Evolutionary conservation across 2,888 invertebrate genomes (phyloP).

Genomic region (Drosophila mettleri): DNA sequence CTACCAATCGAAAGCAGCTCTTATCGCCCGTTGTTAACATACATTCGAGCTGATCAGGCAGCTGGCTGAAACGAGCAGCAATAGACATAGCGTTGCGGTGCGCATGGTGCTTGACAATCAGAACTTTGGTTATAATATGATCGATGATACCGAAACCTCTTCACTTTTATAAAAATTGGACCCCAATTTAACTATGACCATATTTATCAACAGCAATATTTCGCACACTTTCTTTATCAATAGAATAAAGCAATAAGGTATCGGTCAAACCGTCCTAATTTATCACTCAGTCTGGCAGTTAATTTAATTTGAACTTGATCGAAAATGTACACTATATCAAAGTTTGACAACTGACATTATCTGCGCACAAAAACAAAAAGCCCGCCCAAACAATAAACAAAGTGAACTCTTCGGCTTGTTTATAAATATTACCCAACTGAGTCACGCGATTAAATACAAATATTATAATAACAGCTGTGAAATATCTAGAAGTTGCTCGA

Average conservation of each 20-base stretch:
- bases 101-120: slow-evolving; percentile 49
- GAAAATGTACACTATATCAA: slow-evolving; percentile 22
- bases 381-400: too few relatives aligned
- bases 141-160: not conserved
- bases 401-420: not conserved
- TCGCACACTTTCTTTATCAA: slow-evolving; percentile 23
- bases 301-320: slow-evolving; percentile 22
- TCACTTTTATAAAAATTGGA: slow-evolving; percentile 36
- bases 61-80: slow-evolving; percentile 49
- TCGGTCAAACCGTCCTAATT: slow-evolving; percentile 1
- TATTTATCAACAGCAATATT: slow-evolving; percentile 2
- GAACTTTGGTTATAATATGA: slow-evolving; percentile 18
- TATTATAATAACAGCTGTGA: not conserved
- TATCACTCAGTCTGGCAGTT: slow-evolving; percentile 26
- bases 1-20: not conserved
- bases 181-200: slow-evolving; percentile 18
- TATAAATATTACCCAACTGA: not conserved
- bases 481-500: too few relatives aligned
- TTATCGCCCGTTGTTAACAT: slow-evolving; percentile 32
- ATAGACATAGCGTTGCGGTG: slow-evolving; percentile 45
- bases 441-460: too few relatives aligned
- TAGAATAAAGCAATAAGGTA: not conserved
- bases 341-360: slow-evolving; percentile 38
- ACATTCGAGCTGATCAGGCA: slow-evolving; percentile 57
- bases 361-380: not conserved